Conservation (phyloP, 2,797 vertebrate genomes). For the Discoglossus pictus region DNA sequence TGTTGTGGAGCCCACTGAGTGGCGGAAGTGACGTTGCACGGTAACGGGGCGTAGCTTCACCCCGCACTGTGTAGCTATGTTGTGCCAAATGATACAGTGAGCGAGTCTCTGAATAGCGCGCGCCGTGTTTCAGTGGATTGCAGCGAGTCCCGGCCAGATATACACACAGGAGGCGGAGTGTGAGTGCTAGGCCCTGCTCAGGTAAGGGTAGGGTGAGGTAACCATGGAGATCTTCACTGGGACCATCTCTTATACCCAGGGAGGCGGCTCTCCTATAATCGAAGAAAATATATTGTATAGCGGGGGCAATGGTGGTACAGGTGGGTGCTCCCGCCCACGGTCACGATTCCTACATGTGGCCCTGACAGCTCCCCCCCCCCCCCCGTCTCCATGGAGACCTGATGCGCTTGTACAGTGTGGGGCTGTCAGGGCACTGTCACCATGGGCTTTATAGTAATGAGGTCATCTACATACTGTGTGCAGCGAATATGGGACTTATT, state of each 20-base stretch:
- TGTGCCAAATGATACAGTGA: not conserved
- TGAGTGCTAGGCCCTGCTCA: not conserved
- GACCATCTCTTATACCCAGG: too few relatives aligned
- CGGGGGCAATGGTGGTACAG: too few relatives aligned
- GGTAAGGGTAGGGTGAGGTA: too few relatives aligned
- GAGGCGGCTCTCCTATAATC: too few relatives aligned
- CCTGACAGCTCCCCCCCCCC: conserved; percentile 3
- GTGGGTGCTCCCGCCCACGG: not conserved
- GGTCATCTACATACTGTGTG: too few relatives aligned
- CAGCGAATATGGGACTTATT: too few relatives aligned
- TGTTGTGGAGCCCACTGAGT: too few relatives aligned
- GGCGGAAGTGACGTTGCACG: conserved; percentile 13
- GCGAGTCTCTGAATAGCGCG: not conserved
- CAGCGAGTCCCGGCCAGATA: not conserved
- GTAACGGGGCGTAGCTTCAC: conserved; percentile 11
- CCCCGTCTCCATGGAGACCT: conserved; percentile 25
- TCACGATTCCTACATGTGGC: not conserved
- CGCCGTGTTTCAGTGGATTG: not conserved
- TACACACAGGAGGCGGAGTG: not conserved
- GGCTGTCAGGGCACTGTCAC: too few relatives aligned
- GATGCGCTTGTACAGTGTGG: conserved; percentile 18
- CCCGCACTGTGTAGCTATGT: conserved; percentile 2
- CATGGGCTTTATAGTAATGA: too few relatives aligned
- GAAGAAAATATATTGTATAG: too few relatives aligned
- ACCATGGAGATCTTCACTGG: too few relatives aligned